Conservation (phyloP, 2,797 vertebrate species). For the Micropoecilia bifurca region DNA sequence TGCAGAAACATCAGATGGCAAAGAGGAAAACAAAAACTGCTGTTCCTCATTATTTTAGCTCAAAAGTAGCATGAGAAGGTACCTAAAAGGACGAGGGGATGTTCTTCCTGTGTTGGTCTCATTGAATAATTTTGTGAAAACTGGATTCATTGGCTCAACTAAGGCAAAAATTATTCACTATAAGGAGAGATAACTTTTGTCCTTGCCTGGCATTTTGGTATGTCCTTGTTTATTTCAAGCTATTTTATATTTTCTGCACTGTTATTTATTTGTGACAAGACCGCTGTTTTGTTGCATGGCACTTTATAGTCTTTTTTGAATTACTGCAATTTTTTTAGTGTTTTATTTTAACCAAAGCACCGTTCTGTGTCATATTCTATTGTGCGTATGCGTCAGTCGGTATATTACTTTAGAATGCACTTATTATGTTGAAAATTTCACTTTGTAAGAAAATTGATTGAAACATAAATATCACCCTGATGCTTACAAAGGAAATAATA, state of each 20-base stretch:
- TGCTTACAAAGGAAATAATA: background rate
- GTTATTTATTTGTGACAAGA: constrained; percentile 60
- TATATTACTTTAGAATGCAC: constrained; percentile 14
- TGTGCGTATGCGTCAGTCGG: constrained; percentile 31
- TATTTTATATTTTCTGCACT: constrained; percentile 52
- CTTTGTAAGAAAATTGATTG: constrained; percentile 12
- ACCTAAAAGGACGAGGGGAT: constrained; percentile 40
- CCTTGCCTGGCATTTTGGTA: constrained; percentile 44
- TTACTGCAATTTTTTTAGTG: constrained; percentile 54
- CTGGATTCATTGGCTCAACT: constrained; percentile 33
- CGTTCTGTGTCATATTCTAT: constrained; percentile 23
- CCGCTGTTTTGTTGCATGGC: constrained; percentile 72
- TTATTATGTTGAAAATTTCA: constrained; percentile 19
- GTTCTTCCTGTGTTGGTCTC: constrained; percentile 45
- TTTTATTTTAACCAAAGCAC: constrained; percentile 75
- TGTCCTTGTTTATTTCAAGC: constrained; percentile 34
- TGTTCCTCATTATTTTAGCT: constrained; percentile 42
- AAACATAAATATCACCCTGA: background rate
- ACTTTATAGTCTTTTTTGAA: constrained; percentile 73
- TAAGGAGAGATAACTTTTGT: constrained; percentile 45
- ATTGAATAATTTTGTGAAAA: constrained; percentile 38
- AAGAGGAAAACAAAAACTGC: constrained; percentile 11
- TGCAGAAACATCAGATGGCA: constrained; percentile 44
- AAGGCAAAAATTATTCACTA: constrained; percentile 43
- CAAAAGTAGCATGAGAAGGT: constrained; percentile 61